phyloP scores from a whole-genome alignment of 2,888 invertebrate species.

The Galerucella calmariensis region DNA sequence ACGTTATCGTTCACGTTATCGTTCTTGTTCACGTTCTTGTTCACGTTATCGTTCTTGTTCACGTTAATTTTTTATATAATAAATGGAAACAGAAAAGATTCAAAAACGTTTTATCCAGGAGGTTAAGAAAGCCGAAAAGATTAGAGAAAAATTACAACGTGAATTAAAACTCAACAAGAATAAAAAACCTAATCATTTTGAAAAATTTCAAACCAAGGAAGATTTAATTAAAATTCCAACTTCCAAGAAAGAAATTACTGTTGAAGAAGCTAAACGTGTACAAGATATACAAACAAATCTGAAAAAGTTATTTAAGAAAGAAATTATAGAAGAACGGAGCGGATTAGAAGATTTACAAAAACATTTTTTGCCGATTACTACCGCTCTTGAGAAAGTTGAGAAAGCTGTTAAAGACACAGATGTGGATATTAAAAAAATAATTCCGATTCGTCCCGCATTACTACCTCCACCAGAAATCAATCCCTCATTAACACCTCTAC shows the following conservation, averaged over 20 bases:
- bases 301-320: conserved; percentile 16
- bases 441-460: conserved; percentile 1
- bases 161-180: conserved; percentile 1
- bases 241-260: conserved; percentile 2
- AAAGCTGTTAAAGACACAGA: not conserved
- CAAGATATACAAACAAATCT: conserved; percentile 10
- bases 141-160: not conserved
- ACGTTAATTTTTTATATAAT: not conserved
- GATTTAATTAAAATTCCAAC: conserved; percentile 18
- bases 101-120: not conserved
- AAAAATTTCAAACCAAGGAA: not conserved
- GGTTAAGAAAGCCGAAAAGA: not conserved
- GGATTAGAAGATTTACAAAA: conserved; percentile 13
- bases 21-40: not conserved
- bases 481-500: no score
- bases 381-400: conserved; percentile 3
- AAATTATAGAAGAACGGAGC: conserved; percentile 19
- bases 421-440: conserved; percentile 13
- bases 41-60: no score
- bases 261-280: not conserved
- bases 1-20: not conserved
- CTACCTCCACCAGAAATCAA: no score
- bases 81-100: not conserved
- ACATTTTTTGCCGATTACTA: conserved; percentile 11
- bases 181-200: not conserved